phyloP scores from a whole-genome alignment of 2,888 invertebrate genomes.

The Plebejus argus region DNA sequence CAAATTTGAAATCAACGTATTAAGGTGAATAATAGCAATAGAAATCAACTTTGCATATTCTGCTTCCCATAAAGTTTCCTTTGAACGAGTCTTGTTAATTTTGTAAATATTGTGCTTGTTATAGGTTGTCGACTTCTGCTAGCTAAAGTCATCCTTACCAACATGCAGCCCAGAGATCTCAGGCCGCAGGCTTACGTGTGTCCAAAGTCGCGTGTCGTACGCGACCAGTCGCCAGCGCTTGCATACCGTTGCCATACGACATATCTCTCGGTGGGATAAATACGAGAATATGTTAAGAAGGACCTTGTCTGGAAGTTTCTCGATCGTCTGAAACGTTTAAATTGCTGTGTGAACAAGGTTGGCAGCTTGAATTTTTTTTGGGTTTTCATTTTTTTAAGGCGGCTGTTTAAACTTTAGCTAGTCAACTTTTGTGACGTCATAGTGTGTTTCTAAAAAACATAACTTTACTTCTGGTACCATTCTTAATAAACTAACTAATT shows the following conservation, averaged over 20 bases:
- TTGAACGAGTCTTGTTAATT: not conserved
- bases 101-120: too few relatives aligned
- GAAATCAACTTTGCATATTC: too few relatives aligned
- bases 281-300: conserved; percentile 96
- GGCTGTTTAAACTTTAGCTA: too few relatives aligned
- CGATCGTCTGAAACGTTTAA: conserved; percentile 88
- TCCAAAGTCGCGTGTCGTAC: conserved; percentile 97
- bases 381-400: too few relatives aligned
- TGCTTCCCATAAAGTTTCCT: too few relatives aligned
- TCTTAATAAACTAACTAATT: not conserved
- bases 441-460: not conserved
- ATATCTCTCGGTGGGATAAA: conserved; percentile 95
- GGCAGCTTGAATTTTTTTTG: not conserved
- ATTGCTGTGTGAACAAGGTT: not conserved
- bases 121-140: not conserved
- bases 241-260: conserved; percentile 96
- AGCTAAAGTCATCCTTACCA: conserved; percentile 57
- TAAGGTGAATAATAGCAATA: too few relatives aligned
- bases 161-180: conserved; percentile 98
- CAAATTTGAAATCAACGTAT: too few relatives aligned
- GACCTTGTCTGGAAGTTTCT: conserved; percentile 98
- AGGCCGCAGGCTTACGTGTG: conserved; percentile 96
- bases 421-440: too few relatives aligned
- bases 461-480: not conserved
- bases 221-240: conserved; percentile 97